A percentile compares a stretch with the other conserved stretches of the same genome.
Evolutionary conservation across 2,113 vertebrate species (phyloP).

Genomic region (Clarias batrachus): DNA sequence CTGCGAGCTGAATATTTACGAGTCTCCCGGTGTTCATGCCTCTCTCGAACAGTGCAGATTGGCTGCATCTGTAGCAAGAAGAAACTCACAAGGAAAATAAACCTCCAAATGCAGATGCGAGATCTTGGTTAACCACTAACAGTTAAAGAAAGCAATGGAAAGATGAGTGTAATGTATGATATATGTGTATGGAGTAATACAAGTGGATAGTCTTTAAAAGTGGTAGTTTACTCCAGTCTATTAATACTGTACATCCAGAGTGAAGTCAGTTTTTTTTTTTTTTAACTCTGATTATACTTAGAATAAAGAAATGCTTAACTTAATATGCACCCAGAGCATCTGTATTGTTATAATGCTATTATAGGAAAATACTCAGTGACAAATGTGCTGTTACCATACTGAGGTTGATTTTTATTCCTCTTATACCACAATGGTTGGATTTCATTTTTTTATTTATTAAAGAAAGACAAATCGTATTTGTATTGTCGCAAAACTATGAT

Average conservation of each 20-base stretch:
- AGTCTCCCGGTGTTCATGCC: slow-evolving; percentile 45
- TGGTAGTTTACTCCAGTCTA: slow-evolving; percentile 26
- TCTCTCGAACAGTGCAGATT: slow-evolving; percentile 51
- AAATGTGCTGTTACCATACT: neutral
- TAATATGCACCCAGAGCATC: no score
- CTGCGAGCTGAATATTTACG: slow-evolving; percentile 57
- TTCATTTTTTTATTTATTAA: neutral
- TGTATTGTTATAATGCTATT: neutral
- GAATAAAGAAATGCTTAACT: neutral
- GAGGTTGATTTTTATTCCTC: neutral
- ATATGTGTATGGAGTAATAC: slow-evolving; percentile 13
- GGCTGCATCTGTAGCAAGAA: slow-evolving; percentile 42
- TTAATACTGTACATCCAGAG: neutral
- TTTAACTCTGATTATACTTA: neutral
- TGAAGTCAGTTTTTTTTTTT: neutral
- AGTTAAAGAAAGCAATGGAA: slow-evolving; percentile 20
- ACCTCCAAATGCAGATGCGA: slow-evolving; percentile 30
- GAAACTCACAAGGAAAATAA: slow-evolving; percentile 25
- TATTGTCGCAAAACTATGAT: no score
- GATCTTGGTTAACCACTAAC: slow-evolving; percentile 29
- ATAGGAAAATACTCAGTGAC: neutral
- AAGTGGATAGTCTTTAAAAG: slow-evolving; percentile 27
- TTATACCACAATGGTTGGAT: neutral
- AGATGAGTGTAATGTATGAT: slow-evolving; percentile 18
- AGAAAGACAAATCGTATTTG: neutral